These are phyloP conservation scores for Drosophila anceps DNA, from an alignment of 2,888 invertebrate genomes.

Conservation along the genomic window DNA sequence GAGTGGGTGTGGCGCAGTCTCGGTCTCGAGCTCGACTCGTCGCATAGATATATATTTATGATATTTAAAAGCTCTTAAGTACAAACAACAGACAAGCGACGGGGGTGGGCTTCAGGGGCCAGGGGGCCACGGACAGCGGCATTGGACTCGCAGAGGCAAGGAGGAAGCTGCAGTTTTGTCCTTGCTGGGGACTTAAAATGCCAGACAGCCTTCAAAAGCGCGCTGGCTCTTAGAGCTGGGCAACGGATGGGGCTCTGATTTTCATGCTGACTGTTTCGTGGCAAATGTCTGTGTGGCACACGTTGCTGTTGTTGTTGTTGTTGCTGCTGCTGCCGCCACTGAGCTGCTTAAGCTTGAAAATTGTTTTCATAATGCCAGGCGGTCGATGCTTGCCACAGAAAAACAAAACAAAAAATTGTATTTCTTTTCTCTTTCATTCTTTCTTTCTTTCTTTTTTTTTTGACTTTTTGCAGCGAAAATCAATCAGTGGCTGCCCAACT, in stretches of 20 bases:
- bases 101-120: slow-evolving; percentile 28
- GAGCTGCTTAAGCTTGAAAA: slow-evolving; percentile 78
- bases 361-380: slow-evolving; percentile 75
- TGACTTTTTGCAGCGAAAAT: slow-evolving; percentile 75
- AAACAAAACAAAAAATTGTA: slow-evolving; percentile 1
- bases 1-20: slow-evolving; percentile 18
- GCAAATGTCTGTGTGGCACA: slow-evolving; percentile 54
- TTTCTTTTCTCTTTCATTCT: not conserved
- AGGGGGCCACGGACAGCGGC: not conserved
- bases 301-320: slow-evolving; percentile 14
- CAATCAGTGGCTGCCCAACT: slow-evolving; percentile 63
- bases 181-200: slow-evolving; percentile 65
- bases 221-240: slow-evolving; percentile 34
- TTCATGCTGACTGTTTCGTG: slow-evolving; percentile 57
- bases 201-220: slow-evolving; percentile 71
- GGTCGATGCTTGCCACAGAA: slow-evolving; percentile 37
- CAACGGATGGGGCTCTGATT: slow-evolving; percentile 31
- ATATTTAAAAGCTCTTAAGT: slow-evolving; percentile 83
- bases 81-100: slow-evolving; percentile 79
- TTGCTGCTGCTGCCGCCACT: slow-evolving; percentile 22
- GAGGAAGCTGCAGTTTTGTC: slow-evolving; percentile 69
- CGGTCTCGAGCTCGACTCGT: slow-evolving; percentile 45
- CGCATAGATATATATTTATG: slow-evolving; percentile 80
- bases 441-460: not conserved
- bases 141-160: slow-evolving; percentile 5